phyloP scores from a whole-genome alignment of 30 jellyfish, hydroid and myxozoan genomes.

The Pelagia noctiluca region DNA sequence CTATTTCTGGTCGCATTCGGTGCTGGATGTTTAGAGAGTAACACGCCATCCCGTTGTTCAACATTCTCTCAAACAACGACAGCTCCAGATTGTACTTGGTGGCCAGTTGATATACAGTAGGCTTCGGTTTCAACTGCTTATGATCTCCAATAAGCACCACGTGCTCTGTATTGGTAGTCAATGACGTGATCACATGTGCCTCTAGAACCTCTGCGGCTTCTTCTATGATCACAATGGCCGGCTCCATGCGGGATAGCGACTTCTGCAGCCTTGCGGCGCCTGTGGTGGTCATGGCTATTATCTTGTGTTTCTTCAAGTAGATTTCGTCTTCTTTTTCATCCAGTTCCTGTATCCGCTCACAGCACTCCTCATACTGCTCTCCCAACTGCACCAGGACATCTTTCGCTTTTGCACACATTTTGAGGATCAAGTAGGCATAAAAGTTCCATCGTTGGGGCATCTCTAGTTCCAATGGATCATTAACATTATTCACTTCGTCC shows the following conservation, averaged over 20 bases:
- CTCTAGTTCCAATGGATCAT: slow-evolving; percentile 59
- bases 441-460: slow-evolving; percentile 76
- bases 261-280: slow-evolving; percentile 81
- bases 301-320: slow-evolving; percentile 39
- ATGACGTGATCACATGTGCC: slow-evolving; percentile 84
- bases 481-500: slow-evolving; percentile 48
- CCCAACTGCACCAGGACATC: slow-evolving; percentile 6
- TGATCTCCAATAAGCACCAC: slow-evolving; percentile 94
- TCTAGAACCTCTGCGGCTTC: slow-evolving; percentile 99
- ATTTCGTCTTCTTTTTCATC: slow-evolving; percentile 62
- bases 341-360: slow-evolving; percentile 59
- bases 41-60: slow-evolving; percentile 82
- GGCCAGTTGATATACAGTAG: slow-evolving; percentile 76
- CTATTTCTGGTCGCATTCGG: slow-evolving; percentile 90
- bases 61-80: slow-evolving; percentile 88
- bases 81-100: slow-evolving; percentile 72
- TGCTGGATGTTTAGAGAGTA: slow-evolving; percentile 76
- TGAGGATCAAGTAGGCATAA: slow-evolving; percentile 52
- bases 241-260: slow-evolving; percentile 59
- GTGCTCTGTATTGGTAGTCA: slow-evolving; percentile 74
- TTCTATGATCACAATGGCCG: slow-evolving; percentile 77
- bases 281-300: slow-evolving; percentile 91
- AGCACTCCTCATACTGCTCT: slow-evolving; percentile 67
- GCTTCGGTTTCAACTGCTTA: slow-evolving; percentile 87
- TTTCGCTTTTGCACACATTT: not conserved